Evolutionary conservation across 2,888 invertebrate species (phyloP).

Genomic region (Eumerus sabulonum): DNA sequence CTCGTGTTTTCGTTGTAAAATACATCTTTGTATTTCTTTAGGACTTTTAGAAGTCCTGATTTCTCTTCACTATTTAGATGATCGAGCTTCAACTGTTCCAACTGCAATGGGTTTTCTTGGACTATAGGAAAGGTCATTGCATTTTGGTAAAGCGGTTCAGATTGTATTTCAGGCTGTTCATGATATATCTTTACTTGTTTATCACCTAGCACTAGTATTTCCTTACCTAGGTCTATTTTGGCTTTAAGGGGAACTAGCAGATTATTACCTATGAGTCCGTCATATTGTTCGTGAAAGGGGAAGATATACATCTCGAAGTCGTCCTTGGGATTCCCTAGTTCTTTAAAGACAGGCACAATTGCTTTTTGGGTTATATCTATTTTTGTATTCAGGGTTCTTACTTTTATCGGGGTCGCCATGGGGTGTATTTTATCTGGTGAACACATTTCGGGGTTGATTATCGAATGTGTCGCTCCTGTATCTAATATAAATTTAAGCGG

Average conservation of each 20-base stretch:
- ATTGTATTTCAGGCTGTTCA: constrained; percentile 9
- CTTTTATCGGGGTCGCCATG: not conserved
- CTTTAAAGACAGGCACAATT: constrained; percentile 10
- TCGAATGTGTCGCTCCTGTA: constrained; percentile 5
- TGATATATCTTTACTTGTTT: not conserved
- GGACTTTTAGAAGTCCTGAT: constrained; percentile 12
- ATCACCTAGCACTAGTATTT: constrained; percentile 18
- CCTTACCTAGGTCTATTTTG: constrained; percentile 37
- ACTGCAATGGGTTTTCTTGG: no score
- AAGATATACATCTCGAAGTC: constrained; percentile 4
- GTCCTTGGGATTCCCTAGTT: constrained; percentile 11
- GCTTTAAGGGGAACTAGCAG: constrained; percentile 37
- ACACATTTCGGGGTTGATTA: constrained; percentile 8
- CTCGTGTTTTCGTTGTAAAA: constrained; percentile 50
- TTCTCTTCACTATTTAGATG: constrained; percentile 34
- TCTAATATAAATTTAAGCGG: constrained; percentile 14
- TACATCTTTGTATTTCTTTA: constrained; percentile 20
- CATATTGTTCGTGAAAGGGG: constrained; percentile 7
- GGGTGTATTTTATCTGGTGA: not conserved
- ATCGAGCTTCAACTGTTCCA: constrained; percentile 11
- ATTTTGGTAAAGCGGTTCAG: not conserved
- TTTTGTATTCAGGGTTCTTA: not conserved
- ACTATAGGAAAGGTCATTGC: no score
- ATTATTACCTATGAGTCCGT: constrained; percentile 51
- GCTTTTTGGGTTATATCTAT: not conserved